phyloP scores from a whole-genome alignment of 30 jellyfish, hydroid and myxozoan genomes.

The Aurelia aurita complex sp. Pacific region DNA sequence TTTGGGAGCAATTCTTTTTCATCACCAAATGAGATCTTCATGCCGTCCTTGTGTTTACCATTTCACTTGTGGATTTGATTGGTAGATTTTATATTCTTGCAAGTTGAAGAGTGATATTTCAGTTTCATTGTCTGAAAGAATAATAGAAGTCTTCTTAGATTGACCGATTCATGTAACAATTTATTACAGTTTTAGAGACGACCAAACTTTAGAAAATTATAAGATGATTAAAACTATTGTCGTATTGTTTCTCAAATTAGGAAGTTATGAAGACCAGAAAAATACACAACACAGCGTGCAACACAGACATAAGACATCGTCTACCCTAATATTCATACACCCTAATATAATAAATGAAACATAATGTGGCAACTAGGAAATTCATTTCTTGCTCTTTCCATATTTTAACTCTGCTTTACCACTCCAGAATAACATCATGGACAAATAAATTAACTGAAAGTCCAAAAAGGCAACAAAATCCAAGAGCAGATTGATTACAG shows the following conservation, averaged over 20 bases:
- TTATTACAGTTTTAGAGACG: no score
- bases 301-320: no score
- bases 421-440: no score
- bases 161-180: no score
- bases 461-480: background rate
- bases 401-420: background rate
- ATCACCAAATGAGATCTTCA: background rate
- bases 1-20: background rate
- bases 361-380: background rate
- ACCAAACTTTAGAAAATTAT: no score
- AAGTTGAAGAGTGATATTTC: conserved; percentile 68
- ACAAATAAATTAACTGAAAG: background rate
- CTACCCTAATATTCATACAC: background rate
- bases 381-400: no score
- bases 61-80: conserved; percentile 50
- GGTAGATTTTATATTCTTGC: conserved; percentile 64
- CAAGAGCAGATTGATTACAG: no score
- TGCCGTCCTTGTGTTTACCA: conserved; percentile 40
- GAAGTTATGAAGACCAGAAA: background rate
- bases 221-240: no score
- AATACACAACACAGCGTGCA: no score
- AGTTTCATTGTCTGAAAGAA: conserved; percentile 68
- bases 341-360: background rate
- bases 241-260: background rate
- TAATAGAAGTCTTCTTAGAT: background rate